Evolutionary conservation across 2,797 vertebrate genomes (phyloP), one percentile per base, ranked within the genome.

Genomic region (Oceanodroma leucorhoa): DNA sequence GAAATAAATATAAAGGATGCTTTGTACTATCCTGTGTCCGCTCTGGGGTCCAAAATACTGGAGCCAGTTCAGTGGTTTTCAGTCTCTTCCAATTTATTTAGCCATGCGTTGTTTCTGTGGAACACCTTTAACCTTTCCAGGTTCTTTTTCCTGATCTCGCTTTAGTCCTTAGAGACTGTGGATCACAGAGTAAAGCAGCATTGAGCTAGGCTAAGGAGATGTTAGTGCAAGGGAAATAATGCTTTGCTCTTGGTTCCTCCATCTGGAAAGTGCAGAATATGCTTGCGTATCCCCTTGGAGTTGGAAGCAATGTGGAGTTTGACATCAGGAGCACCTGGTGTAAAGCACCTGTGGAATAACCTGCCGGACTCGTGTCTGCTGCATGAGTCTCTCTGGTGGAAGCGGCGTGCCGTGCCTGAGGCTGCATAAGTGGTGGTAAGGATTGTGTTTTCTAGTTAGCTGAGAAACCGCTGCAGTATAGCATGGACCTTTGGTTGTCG

Each of bases 281-380:
- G 15, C 23, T 46, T 24, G 32, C 4, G 2, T 57, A 23, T 51
- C 7, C 29, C 46, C 22, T 50, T 1, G 24, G 61, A 55, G n/a
- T 0, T 75, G 75, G 70, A 60, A 45, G 26, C 8, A 2, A 8
- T 0, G 0, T 26, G 21, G 40, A 21, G 14, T 19, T 78, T 7
- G 30, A 7, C 23, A 5, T 30, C 0, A 3, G 53, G 57, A 76
- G 62, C 54, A 30, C 12, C 40, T 1, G 1, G 11, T 11, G 21
- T 23, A 19, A 20, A 34, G 23, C 3, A 3, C 29, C 40, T 17
- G 34, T 14, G 45, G 45, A 30, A 5, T 61, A 20, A 32, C 41
- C 19, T 16, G 24, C 7, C 19, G 30, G 80, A 22, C 16, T 21
- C 2, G 6, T 16, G 2, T 10, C 62, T 40, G 55, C 61, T 45